Conservation (phyloP, 2,797 vertebrate genomes). For the Cyprinodon diabolis region DNA sequence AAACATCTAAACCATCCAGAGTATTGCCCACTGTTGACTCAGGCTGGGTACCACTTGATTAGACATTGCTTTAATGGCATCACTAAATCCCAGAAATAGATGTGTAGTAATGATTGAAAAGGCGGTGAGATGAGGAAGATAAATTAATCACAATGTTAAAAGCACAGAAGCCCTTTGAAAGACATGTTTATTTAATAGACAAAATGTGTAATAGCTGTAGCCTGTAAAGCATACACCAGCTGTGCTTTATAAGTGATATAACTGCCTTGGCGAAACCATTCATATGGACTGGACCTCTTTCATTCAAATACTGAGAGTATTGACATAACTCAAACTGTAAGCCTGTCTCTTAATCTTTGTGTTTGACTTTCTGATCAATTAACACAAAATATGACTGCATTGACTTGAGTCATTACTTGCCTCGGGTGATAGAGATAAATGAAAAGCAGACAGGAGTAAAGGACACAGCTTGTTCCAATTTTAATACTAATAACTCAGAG, state of each 20-base stretch:
- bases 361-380: slow-evolving; percentile 13
- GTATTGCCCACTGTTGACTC: neutral
- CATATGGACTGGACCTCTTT: neutral
- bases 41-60: neutral
- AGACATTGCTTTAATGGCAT: slow-evolving; percentile 18
- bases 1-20: neutral
- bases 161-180: slow-evolving; percentile 4
- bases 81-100: slow-evolving; percentile 44
- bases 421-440: slow-evolving; percentile 10
- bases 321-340: slow-evolving; percentile 8
- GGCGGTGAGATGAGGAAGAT: slow-evolving; percentile 25
- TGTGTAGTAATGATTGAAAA: slow-evolving; percentile 47
- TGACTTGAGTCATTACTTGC: slow-evolving; percentile 6
- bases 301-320: neutral
- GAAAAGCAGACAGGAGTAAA: slow-evolving; percentile 14
- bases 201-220: slow-evolving; percentile 8
- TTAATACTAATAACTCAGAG: slow-evolving; percentile 17
- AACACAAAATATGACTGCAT: slow-evolving; percentile 12
- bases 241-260: slow-evolving; percentile 6
- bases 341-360: slow-evolving; percentile 8
- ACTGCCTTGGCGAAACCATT: neutral
- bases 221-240: neutral
- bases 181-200: slow-evolving; percentile 10
- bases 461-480: slow-evolving; percentile 30
- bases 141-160: slow-evolving; percentile 12